Conservation (phyloP, 2,888 invertebrate genomes). For the Thereva nobilitata region DNA sequence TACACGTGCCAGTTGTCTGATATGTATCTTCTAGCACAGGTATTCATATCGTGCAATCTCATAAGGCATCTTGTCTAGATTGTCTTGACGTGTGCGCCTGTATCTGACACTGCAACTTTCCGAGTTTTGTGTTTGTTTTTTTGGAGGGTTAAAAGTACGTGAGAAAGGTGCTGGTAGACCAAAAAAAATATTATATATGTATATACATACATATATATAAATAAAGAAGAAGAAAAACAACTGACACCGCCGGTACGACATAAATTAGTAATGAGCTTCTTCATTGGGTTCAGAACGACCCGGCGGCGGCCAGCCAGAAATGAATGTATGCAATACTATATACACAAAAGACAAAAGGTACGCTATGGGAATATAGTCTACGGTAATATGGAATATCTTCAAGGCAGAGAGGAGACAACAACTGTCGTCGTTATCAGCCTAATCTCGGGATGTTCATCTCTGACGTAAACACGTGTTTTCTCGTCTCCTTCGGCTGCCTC, state of each 20-base stretch:
- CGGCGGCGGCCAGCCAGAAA: background rate
- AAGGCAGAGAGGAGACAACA: background rate
- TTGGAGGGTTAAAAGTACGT: too few relatives aligned
- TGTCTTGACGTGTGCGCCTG: slow-evolving; percentile 12
- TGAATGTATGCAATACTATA: slow-evolving; percentile 14
- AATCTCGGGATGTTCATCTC: slow-evolving; percentile 41
- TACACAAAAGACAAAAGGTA: slow-evolving; percentile 18
- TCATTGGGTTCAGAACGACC: slow-evolving; percentile 30
- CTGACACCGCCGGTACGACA: slow-evolving; percentile 17
- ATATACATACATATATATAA: background rate
- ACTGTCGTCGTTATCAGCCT: slow-evolving; percentile 35
- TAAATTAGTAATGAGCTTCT: slow-evolving; percentile 38
- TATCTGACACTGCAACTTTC: slow-evolving; percentile 20
- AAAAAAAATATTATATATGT: background rate
- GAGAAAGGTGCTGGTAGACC: too few relatives aligned
- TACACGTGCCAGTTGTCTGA: too few relatives aligned
- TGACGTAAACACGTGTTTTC: slow-evolving; percentile 42
- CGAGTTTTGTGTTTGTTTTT: background rate
- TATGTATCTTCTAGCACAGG: too few relatives aligned
- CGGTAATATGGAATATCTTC: slow-evolving; percentile 11
- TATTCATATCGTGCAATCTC: too few relatives aligned
- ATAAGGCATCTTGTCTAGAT: background rate
- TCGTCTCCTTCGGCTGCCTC: slow-evolving; percentile 37
- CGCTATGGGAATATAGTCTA: background rate
- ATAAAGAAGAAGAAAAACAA: slow-evolving; percentile 6